These are phyloP conservation scores for Drosophila gunungcola DNA, from an alignment of 1,140 invertebrate genomes.

Conservation along the genomic window DNA sequence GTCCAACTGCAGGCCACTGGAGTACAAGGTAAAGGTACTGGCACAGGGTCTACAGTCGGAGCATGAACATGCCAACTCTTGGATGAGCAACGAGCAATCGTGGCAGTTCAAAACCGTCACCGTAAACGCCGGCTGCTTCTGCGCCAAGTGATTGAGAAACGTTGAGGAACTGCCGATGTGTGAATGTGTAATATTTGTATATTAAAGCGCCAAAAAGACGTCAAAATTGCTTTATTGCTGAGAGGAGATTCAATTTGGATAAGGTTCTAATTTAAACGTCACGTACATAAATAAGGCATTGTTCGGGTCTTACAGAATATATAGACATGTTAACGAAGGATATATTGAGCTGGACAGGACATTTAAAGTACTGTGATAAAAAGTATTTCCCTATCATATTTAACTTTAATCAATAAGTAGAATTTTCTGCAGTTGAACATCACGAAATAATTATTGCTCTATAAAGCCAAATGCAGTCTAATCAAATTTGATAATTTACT, in stretches of 20 bases:
- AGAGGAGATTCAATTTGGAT: constrained; percentile 13
- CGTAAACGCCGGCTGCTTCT: constrained; percentile 80
- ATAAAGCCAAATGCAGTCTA: no score
- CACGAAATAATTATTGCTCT: no score
- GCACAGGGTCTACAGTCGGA: constrained; percentile 25
- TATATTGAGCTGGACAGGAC: not conserved
- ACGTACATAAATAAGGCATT: not conserved
- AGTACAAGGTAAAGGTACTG: constrained; percentile 80
- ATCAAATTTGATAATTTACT: no score
- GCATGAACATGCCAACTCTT: constrained; percentile 26
- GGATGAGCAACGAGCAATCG: constrained; percentile 56
- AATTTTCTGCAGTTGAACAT: no score
- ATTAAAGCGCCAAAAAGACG: constrained; percentile 50
- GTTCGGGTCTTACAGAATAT: not conserved
- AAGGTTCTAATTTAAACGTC: not conserved
- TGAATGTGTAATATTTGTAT: constrained; percentile 30
- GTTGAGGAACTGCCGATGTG: constrained; percentile 10
- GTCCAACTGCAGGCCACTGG: constrained; percentile 71
- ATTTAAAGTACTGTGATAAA: no score
- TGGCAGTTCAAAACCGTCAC: constrained; percentile 79
- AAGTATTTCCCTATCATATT: no score
- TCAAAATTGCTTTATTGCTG: constrained; percentile 51
- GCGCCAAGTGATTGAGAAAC: constrained; percentile 59
- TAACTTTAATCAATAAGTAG: no score
- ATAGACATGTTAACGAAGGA: not conserved